Conservation (phyloP, 1,140 invertebrate genomes). For the Heliconius melpomene region DNA sequence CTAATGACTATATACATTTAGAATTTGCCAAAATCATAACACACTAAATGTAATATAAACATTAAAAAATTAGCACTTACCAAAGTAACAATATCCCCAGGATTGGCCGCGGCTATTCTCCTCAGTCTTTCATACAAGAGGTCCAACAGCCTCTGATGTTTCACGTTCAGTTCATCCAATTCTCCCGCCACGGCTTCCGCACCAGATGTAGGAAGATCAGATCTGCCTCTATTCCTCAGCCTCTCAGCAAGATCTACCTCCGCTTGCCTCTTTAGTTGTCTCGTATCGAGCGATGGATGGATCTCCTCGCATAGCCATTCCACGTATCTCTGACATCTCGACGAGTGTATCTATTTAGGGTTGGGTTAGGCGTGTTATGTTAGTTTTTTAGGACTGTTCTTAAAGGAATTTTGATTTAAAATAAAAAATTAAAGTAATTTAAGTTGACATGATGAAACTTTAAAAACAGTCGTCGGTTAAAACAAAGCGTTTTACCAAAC, state of each 20-base stretch:
- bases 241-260: constrained; percentile 66
- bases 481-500: constrained; percentile 45
- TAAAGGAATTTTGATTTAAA: constrained; percentile 26
- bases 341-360: constrained; percentile 91
- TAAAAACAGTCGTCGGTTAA: constrained; percentile 41
- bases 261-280: constrained; percentile 68
- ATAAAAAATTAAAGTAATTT: neutral
- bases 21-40: too few species aligned
- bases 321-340: constrained; percentile 92
- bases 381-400: constrained; percentile 57
- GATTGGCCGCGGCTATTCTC: constrained; percentile 82
- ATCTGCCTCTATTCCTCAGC: constrained; percentile 48
- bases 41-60: neutral
- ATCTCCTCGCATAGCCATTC: constrained; percentile 93
- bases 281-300: constrained; percentile 90
- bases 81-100: constrained; percentile 84
- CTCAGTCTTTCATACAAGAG: constrained; percentile 85
- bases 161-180: constrained; percentile 92
- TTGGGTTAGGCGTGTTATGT: constrained; percentile 62
- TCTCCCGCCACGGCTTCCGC: constrained; percentile 92
- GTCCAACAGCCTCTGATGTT: constrained; percentile 89
- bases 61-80: constrained; percentile 79
- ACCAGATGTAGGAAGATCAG: constrained; percentile 74
- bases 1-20: too few species aligned
- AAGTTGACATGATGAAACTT: constrained; percentile 12